Percentiles rank a stretch among this genome's conserved stretches.
phyloP scores from a whole-genome alignment of 2,113 vertebrate species.

The Cichladusa arquata region DNA sequence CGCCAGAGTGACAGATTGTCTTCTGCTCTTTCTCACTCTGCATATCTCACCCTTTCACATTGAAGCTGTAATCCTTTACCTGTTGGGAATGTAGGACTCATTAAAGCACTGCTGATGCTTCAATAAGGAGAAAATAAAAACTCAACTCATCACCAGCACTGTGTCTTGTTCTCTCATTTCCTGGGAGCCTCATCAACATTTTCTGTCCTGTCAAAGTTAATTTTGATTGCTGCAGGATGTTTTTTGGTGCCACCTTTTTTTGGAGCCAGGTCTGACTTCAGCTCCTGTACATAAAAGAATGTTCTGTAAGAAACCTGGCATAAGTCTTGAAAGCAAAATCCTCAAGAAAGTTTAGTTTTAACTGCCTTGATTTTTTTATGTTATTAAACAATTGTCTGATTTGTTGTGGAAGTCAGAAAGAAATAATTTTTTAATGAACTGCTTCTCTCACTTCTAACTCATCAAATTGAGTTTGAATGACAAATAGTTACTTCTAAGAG shows the following conservation, averaged over 20 bases:
- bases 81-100: not conserved
- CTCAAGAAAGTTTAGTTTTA: not conserved
- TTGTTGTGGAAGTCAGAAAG: not conserved
- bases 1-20: not conserved
- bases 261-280: not conserved
- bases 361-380: not conserved
- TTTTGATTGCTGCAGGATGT: not conserved
- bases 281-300: not conserved
- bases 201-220: not conserved
- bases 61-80: not conserved
- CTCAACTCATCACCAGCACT: not conserved
- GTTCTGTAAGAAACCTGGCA: not conserved
- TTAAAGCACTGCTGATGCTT: not conserved
- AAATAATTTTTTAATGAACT: not conserved
- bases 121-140: not conserved
- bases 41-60: not conserved
- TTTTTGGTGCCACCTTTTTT: not conserved
- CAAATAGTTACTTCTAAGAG: not conserved
- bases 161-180: not conserved
- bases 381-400: not conserved
- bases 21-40: slow-evolving; percentile 25
- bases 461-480: not conserved
- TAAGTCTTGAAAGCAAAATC: not conserved
- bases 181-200: not conserved
- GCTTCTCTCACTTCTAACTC: not conserved